Evolutionary conservation across 2,888 invertebrate species (phyloP), one percentile per base, ranked within the genome.

Genomic region (Parelbella ahira): DNA sequence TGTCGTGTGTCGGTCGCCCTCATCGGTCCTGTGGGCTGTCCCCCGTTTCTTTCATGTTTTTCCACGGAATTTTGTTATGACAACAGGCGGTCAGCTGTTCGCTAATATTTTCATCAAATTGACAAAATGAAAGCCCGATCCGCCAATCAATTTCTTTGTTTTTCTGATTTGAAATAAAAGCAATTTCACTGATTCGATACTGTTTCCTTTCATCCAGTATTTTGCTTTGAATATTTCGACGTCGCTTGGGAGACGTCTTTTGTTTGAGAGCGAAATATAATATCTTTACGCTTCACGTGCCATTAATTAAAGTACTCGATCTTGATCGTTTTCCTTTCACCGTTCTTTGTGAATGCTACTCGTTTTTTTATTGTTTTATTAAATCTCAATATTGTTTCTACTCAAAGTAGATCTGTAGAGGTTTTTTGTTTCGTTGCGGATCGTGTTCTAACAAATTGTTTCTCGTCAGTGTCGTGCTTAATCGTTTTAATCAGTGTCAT

Each of bases 51-150:
- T 60, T 70, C 65, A 67, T 72, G 65, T 68, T 71, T 73, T 71
- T 60, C 59, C 56, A 54, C 53, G 60, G 59, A 62, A 68, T 71
- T 66, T 68, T 73, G 66, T 71, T 73, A 63, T 73, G 69, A 69
- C 64, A 68, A 70, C 71, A 70, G 52, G 54, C 61, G 69, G 67
- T 76, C 77, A 77, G 76, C 75, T 75, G 75, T 59, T 67, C n/a
- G n/a, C 58, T 57, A 56, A 55, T 54, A 43, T 49, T 49, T 52
- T 50, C 32, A 37, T 39, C 25, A 33, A 38, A 39, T 20, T 41
- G 23, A 33, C 12, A 10, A 13, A 7, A 41, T 10, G 18, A 24
- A 32, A 29, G 9, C 24, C 12, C 24, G 24, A 9, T 25, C 20
- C 1, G 15, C 13, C 23, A 23, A 23, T 23, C 11, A 11, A 29